Evolutionary conservation across 2,888 invertebrate species (phyloP), one percentile per base, ranked within the genome.

Genomic region (Idaea aversata): DNA sequence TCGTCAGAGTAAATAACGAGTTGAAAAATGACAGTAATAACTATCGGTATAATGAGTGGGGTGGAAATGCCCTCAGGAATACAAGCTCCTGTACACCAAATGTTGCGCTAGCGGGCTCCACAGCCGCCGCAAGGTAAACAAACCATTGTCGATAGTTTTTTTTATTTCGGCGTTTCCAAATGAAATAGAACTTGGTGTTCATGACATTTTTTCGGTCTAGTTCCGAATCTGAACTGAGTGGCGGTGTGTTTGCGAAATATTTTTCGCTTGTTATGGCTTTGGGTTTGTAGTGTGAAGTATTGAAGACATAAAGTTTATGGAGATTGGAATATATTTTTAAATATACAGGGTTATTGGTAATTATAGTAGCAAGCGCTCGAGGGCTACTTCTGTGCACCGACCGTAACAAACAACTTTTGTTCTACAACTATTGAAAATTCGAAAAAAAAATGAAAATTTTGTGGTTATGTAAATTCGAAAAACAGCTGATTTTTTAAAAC

Each of bases 21-120:
- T 92, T 93, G 93, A 92, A 93, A 93, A 92, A 93, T 93, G 91
- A 90, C 91, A 88, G 93, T 88, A 91, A 93, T 93, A 92, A 92
- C 93, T 92, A 91, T 91, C 80, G 85, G 87, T 85, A 85, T 92
- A 92, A 92, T 92, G 93, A 91, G 87, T 88, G 85, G 93, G 93
- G 92, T 80, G 89, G 85, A 80, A 85, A 91, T 88, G 88, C 92
- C 92, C 92, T 70, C 74, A 88, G 92, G 92, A 88, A 90, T 91
- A 90, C 88, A 86, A 84, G 88, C 80, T 76, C 25, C 74, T 73
- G 80, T 75, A 75, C 82, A 84, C 91, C 92, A 91, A 91, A 91
- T 90, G 90, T 88, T 89, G 88, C 88, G 85, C 72, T 73, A 66
- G 57, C 57, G 36, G 69, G 71, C 59, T 68, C 63, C 68, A 68